Evolutionary conservation across 2,113 vertebrate genomes (phyloP).

Genomic region (Amphiprion ocellaris): DNA sequence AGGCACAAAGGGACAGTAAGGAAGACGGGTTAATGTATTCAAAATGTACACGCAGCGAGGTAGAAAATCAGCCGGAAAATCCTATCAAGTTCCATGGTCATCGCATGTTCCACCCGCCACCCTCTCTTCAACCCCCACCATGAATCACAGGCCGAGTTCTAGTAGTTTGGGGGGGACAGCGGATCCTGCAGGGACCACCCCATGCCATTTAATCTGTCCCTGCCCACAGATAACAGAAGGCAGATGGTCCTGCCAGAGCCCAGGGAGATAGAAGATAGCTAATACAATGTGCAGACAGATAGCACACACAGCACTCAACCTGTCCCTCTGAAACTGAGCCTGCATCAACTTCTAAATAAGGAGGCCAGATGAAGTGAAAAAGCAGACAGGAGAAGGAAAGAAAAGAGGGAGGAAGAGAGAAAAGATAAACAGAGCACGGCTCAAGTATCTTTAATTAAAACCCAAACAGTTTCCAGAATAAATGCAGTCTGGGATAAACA

Average conservation of each 20-base stretch:
- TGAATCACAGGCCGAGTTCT: slow-evolving; percentile 54
- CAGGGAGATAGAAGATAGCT: slow-evolving; percentile 67
- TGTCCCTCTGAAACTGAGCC: slow-evolving; percentile 68
- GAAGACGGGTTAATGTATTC: slow-evolving; percentile 35
- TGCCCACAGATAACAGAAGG: slow-evolving; percentile 78
- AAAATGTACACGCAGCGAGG: slow-evolving; percentile 34
- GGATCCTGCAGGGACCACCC: slow-evolving; percentile 72
- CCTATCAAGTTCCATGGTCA: slow-evolving; percentile 64
- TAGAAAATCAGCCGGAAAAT: slow-evolving; percentile 71
- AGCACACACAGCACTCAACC: slow-evolving; percentile 58
- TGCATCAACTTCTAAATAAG: slow-evolving; percentile 57
- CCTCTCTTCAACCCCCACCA: slow-evolving; percentile 47
- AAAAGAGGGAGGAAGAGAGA: slow-evolving; percentile 8
- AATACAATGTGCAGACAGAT: slow-evolving; percentile 62
- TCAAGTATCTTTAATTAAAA: slow-evolving; percentile 59
- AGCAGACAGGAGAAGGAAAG: slow-evolving; percentile 20
- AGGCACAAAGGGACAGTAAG: slow-evolving; percentile 4
- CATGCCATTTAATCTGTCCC: slow-evolving; percentile 80
- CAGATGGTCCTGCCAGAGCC: slow-evolving; percentile 78
- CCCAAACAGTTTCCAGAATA: slow-evolving; percentile 45
- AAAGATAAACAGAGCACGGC: slow-evolving; percentile 9
- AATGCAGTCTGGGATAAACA: slow-evolving; percentile 62
- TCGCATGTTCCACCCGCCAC: slow-evolving; percentile 35
- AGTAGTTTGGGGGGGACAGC: slow-evolving; percentile 50
- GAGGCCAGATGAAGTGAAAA: slow-evolving; percentile 29